phyloP scores from a whole-genome alignment of 2,113 vertebrate species.

The Phalacrocorax brasilianus region DNA sequence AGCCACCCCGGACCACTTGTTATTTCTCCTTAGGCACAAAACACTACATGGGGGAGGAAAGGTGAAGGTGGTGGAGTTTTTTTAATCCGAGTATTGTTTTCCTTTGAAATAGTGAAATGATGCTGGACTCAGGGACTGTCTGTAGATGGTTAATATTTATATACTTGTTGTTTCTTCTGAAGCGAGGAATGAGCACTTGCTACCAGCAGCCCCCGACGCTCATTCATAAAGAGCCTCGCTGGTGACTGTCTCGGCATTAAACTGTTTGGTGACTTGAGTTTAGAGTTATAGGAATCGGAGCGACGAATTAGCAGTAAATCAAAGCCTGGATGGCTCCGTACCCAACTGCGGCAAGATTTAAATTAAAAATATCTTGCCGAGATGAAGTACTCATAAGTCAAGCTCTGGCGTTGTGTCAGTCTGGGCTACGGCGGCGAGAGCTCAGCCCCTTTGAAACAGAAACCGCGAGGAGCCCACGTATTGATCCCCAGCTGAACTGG shows the following conservation, averaged over 20 bases:
- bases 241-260: conserved; percentile 40
- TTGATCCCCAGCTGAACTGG: conserved; percentile 47
- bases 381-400: conserved; percentile 60
- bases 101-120: neutral
- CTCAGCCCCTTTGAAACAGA: conserved; percentile 28
- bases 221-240: conserved; percentile 3
- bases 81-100: neutral
- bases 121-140: accelerated
- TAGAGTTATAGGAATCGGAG: conserved; percentile 64
- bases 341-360: conserved; percentile 57
- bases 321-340: conserved; percentile 62
- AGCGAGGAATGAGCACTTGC: neutral
- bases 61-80: neutral
- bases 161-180: neutral
- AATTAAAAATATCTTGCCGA: conserved; percentile 66
- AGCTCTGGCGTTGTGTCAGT: conserved; percentile 7
- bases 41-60: neutral
- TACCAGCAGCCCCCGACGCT: conserved; percentile 13
- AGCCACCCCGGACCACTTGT: neutral
- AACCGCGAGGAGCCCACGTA: neutral
- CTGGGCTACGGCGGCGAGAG: neutral
- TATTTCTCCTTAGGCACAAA: neutral
- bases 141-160: neutral
- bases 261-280: conserved; percentile 60
- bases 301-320: conserved; percentile 72